Conservation (phyloP, 2,888 invertebrate species). For the Keiferia lycopersicella region DNA sequence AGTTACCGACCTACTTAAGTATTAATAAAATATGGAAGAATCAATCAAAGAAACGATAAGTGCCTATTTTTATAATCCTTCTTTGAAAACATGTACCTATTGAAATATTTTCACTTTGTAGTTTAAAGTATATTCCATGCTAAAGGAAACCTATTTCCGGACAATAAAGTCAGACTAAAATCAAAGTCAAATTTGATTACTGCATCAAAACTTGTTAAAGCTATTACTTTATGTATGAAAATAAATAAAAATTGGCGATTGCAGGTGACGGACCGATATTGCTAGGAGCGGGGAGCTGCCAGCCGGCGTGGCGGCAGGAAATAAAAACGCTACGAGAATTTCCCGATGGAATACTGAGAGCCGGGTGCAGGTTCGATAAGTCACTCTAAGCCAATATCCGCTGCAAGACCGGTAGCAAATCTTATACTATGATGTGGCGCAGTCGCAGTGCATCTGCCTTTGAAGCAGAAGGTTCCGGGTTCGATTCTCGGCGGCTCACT, state of each 20-base stretch:
- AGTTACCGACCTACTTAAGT: no score
- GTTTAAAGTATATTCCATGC: no score
- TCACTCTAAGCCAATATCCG: constrained; percentile 1
- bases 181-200: neutral
- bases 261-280: constrained; percentile 4
- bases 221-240: neutral
- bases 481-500: neutral
- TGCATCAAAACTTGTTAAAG: neutral
- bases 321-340: constrained; percentile 6
- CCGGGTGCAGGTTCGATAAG: neutral
- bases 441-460: no score
- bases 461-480: neutral
- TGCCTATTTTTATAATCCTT: no score
- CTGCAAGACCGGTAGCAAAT: neutral
- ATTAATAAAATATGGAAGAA: no score
- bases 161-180: no score
- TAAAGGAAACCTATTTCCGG: no score
- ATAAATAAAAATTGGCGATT: neutral
- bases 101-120: no score
- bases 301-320: neutral
- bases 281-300: neutral
- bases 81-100: no score
- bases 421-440: neutral
- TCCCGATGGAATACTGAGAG: neutral
- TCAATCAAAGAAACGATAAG: no score